Conservation (phyloP, 2,888 invertebrate genomes). For the Eupithecia tripunctaria region DNA sequence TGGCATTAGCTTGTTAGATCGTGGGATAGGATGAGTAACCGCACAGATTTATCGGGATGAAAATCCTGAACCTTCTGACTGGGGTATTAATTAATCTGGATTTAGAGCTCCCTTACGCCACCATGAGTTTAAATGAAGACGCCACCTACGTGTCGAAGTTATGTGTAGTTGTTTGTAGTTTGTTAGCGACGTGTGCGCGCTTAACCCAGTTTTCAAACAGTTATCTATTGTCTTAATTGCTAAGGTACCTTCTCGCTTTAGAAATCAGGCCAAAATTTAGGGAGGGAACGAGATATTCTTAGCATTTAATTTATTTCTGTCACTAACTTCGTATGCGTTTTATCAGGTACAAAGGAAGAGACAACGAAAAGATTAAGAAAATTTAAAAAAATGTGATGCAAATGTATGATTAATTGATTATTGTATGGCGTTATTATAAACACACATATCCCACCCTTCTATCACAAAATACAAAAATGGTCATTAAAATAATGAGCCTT, state of each 20-base stretch:
- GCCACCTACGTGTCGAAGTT: slow-evolving; percentile 13
- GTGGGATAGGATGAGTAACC: slow-evolving; percentile 34
- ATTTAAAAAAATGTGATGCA: too few species aligned
- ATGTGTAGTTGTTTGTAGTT: slow-evolving; percentile 16
- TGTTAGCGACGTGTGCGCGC: not conserved
- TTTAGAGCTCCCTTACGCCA: slow-evolving; percentile 63
- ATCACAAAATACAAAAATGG: too few species aligned
- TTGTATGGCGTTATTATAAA: not conserved
- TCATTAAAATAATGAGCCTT: too few species aligned
- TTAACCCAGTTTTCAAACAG: slow-evolving; percentile 13
- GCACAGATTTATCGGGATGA: slow-evolving; percentile 57
- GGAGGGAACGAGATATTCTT: not conserved
- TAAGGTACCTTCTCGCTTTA: not conserved
- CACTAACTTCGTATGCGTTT: not conserved
- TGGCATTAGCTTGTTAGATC: not conserved
- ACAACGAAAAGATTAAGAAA: too few species aligned
- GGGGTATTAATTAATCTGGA: slow-evolving; percentile 72
- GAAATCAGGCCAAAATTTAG: not conserved
- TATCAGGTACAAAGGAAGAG: too few species aligned
- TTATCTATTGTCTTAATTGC: not conserved
- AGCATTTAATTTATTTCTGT: not conserved
- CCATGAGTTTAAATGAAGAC: slow-evolving; percentile 62
- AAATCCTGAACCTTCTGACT: slow-evolving; percentile 59
- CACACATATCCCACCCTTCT: too few species aligned
- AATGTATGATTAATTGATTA: too few species aligned